Conservation (phyloP, 2,113 vertebrate genomes). For the Pedionomus torquatus region DNA sequence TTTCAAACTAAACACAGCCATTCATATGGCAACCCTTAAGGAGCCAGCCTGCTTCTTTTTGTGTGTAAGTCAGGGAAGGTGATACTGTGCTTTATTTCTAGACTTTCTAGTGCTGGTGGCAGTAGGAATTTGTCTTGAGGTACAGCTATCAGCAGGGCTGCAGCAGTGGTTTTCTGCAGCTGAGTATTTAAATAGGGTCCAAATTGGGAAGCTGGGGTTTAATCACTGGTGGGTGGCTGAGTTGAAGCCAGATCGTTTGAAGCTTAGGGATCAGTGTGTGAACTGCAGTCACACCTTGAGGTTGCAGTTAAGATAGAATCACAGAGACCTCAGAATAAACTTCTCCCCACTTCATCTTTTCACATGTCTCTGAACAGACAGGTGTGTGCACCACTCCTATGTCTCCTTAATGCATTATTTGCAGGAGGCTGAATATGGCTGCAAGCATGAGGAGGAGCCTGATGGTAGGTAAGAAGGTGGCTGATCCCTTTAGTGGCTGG, state of each 20-base stretch:
- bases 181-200: background rate
- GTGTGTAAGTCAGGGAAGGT: background rate
- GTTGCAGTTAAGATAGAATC: conserved; percentile 45
- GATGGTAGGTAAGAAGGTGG: background rate
- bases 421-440: background rate
- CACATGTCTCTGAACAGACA: conserved; percentile 28
- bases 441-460: background rate
- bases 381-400: conserved; percentile 8
- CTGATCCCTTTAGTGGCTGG: background rate
- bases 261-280: background rate
- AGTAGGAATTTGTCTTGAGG: background rate
- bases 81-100: background rate
- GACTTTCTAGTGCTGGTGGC: background rate
- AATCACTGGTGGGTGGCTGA: conserved; percentile 50
- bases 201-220: background rate
- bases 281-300: conserved; percentile 47
- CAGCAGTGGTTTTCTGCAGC: background rate
- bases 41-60: background rate
- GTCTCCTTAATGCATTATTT: background rate
- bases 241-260: conserved; percentile 10
- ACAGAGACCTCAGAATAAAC: conserved; percentile 45
- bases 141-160: background rate
- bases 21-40: background rate
- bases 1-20: background rate
- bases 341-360: conserved; percentile 28